These are phyloP conservation scores for Rhabdophis nuchalis DNA, from an alignment of 2,797 vertebrate genomes.

Conservation along the genomic window DNA sequence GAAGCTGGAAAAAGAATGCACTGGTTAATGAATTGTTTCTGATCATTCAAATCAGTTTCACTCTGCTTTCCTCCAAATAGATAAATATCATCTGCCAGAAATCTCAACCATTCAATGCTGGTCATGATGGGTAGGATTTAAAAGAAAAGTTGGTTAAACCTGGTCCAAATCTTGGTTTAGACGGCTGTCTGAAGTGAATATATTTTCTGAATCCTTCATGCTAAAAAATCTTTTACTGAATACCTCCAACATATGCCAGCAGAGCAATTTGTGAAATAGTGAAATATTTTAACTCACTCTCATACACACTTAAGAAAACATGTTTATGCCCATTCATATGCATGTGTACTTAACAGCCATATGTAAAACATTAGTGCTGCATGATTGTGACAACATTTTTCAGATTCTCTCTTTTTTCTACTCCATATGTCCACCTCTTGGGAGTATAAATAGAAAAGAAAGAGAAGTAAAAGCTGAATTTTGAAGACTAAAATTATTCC, in stretches of 20 bases:
- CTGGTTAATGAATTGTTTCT: not conserved
- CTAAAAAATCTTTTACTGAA: not conserved
- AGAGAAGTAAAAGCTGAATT: slow-evolving; percentile 24
- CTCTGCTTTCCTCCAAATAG: not conserved
- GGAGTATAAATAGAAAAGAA: slow-evolving; percentile 23
- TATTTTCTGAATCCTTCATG: not conserved
- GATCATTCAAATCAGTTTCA: not conserved
- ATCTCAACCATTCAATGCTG: not conserved
- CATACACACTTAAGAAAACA: slow-evolving; percentile 1
- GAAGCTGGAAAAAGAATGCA: not conserved
- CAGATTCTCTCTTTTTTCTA: slow-evolving; percentile 7
- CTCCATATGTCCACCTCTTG: slow-evolving; percentile 16
- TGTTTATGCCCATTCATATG: not conserved
- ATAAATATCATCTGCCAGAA: not conserved
- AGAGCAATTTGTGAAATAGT: not conserved
- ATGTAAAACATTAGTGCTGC: slow-evolving; percentile 21
- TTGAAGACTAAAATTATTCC: slow-evolving; percentile 24
- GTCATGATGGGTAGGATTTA: not conserved
- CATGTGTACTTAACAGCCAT: slow-evolving; percentile 1
- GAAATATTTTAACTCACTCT: not conserved
- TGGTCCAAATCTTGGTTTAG: not conserved
- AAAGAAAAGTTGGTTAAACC: not conserved
- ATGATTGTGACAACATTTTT: slow-evolving; percentile 22
- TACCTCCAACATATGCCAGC: not conserved
- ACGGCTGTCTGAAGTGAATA: not conserved